Percentiles rank a stretch among this genome's conserved stretches.
phyloP scores from a whole-genome alignment of 2,888 invertebrate genomes.

The Suillia variegata region DNA sequence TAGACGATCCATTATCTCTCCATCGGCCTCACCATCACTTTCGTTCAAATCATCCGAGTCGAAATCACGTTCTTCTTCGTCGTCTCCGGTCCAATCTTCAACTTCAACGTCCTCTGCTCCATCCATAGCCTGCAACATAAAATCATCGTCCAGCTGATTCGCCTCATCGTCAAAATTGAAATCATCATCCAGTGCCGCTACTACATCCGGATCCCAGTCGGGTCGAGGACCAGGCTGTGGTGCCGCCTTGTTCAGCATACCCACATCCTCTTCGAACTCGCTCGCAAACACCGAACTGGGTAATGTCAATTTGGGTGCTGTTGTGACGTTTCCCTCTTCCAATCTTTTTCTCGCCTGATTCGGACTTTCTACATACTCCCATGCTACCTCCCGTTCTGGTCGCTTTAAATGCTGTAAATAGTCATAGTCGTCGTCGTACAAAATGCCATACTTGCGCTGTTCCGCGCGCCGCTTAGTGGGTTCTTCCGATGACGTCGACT shows the following conservation, averaged over 20 bases:
- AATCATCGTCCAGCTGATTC: slow-evolving; percentile 90
- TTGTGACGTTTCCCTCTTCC: slow-evolving; percentile 26
- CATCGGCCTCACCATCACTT: slow-evolving; percentile 62
- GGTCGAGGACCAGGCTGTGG: slow-evolving; percentile 65
- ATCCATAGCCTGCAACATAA: slow-evolving; percentile 75
- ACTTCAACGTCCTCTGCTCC: slow-evolving; percentile 39
- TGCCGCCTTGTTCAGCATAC: slow-evolving; percentile 63
- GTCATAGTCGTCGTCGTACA: slow-evolving; percentile 93
- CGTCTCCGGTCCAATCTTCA: slow-evolving; percentile 37
- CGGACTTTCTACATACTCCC: slow-evolving; percentile 60
- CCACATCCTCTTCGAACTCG: slow-evolving; percentile 81
- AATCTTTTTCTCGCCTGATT: slow-evolving; percentile 49
- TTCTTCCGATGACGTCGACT: slow-evolving; percentile 16
- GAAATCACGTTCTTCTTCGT: slow-evolving; percentile 37
- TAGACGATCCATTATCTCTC: slow-evolving; percentile 58
- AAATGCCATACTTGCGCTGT: slow-evolving; percentile 86
- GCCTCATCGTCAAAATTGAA: slow-evolving; percentile 84
- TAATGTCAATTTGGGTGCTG: slow-evolving; percentile 63
- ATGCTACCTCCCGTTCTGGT: slow-evolving; percentile 53
- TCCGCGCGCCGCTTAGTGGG: slow-evolving; percentile 69
- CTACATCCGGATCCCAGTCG: slow-evolving; percentile 88
- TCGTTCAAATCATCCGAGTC: slow-evolving; percentile 48
- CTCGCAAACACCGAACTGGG: slow-evolving; percentile 91
- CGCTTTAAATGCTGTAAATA: slow-evolving; percentile 85
- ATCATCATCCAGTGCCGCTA: slow-evolving; percentile 92